Percentiles rank a stretch among this genome's conserved stretches.
Evolutionary conservation across 2,888 invertebrate genomes (phyloP).

Genomic region (Drosophila gaucha): DNA sequence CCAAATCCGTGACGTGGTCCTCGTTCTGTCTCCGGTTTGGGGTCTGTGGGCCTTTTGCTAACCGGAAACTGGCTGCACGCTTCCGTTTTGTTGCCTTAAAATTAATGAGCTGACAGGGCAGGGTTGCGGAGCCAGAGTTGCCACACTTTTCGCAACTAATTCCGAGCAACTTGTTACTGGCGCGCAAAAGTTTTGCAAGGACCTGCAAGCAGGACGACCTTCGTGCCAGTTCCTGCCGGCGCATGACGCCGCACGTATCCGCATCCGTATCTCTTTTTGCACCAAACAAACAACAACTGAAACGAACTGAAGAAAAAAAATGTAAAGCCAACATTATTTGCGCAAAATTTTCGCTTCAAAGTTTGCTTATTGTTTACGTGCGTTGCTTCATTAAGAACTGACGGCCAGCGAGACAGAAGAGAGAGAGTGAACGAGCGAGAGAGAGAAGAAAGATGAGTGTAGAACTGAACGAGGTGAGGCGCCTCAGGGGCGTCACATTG

Average conservation of each 20-base stretch:
- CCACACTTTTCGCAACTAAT: constrained; percentile 79
- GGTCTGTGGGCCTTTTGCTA: constrained; percentile 50
- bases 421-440: not conserved
- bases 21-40: constrained; percentile 58
- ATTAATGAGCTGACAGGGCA: constrained; percentile 73
- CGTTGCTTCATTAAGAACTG: constrained; percentile 77
- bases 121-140: constrained; percentile 54
- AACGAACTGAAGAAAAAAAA: constrained; percentile 23
- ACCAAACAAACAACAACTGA: constrained; percentile 31
- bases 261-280: constrained; percentile 45
- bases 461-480: constrained; percentile 12
- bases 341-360: constrained; percentile 78
- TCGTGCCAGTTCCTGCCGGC: constrained; percentile 73
- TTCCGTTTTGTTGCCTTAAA: constrained; percentile 80
- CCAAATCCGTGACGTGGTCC: constrained; percentile 57
- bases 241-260: constrained; percentile 75
- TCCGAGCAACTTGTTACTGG: constrained; percentile 75
- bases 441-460: not conserved
- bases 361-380: constrained; percentile 78
- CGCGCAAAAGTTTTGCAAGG: constrained; percentile 61
- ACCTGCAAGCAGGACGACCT: constrained; percentile 64
- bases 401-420: constrained; percentile 4
- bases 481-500: constrained; percentile 29
- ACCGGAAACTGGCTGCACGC: constrained; percentile 81
- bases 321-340: constrained; percentile 72